These are phyloP conservation scores for Dinomys branickii DNA, from an alignment of 2,113 vertebrate genomes.

Conservation along the genomic window DNA sequence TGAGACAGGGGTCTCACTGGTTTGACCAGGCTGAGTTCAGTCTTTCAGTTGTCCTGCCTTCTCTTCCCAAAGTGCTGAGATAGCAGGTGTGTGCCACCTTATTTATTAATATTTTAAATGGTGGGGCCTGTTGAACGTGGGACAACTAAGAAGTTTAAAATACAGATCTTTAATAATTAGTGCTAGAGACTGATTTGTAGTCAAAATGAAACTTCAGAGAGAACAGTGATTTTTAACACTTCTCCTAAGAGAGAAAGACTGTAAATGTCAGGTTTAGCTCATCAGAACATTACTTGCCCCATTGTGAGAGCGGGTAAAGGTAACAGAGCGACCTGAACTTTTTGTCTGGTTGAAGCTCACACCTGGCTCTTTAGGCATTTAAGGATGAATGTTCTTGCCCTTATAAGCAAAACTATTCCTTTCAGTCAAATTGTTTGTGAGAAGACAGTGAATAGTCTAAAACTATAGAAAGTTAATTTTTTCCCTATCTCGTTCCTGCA, in stretches of 20 bases:
- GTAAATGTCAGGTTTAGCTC: background rate
- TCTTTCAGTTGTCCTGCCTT: background rate
- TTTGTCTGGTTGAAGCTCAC: background rate
- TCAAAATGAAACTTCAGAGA: background rate
- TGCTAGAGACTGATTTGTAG: background rate
- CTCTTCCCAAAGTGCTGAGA: background rate
- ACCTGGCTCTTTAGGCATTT: too few species aligned
- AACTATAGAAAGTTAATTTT: background rate
- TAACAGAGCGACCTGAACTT: background rate
- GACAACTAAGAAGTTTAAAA: background rate
- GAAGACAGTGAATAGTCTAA: background rate
- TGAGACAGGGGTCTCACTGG: background rate
- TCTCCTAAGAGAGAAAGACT: background rate
- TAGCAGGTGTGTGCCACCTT: background rate
- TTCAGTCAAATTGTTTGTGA: background rate
- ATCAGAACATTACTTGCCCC: background rate
- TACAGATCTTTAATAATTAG: background rate
- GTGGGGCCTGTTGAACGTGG: background rate
- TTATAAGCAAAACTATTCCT: background rate
- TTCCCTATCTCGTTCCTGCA: background rate
- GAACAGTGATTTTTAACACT: background rate
- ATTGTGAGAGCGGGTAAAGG: background rate
- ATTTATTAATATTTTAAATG: slow-evolving; percentile 13
- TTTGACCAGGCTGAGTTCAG: background rate
- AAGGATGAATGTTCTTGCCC: background rate